phyloP scores from a whole-genome alignment of 1,140 invertebrate genomes.

The Hypsibius dujardini region DNA sequence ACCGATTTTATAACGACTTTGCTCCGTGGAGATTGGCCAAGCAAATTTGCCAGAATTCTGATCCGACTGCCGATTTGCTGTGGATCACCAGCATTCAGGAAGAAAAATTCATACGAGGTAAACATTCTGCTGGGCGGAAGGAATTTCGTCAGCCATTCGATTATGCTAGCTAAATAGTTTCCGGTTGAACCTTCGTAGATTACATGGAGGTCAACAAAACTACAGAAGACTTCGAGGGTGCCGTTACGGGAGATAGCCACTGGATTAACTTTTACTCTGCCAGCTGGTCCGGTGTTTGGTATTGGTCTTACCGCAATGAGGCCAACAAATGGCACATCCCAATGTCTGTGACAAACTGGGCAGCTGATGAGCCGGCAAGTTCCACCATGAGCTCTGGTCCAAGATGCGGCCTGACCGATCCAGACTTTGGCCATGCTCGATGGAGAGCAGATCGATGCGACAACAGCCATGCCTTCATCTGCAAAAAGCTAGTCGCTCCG shows the following conservation, averaged over 20 bases:
- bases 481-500: background rate
- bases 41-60: conserved; percentile 4
- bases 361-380: background rate
- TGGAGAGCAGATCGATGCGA: background rate
- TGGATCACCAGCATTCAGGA: background rate
- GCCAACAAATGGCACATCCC: conserved; percentile 4
- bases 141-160: background rate
- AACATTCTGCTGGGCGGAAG: no score
- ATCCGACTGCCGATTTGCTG: background rate
- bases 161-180: background rate
- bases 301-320: background rate
- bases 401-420: background rate
- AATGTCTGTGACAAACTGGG: background rate
- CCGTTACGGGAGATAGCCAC: conserved; percentile 2
- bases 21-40: background rate
- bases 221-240: no score
- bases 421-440: background rate
- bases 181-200: background rate
- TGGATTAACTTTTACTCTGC: background rate
- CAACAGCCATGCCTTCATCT: background rate
- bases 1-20: background rate
- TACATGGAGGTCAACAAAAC: background rate
- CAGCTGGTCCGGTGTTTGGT: background rate
- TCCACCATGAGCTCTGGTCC: background rate
- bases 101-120: conserved; percentile 1